A percentile compares a stretch with the other conserved stretches of the same genome.
These are phyloP conservation scores for Drosophila anomalata DNA, from an alignment of 2,888 invertebrate species.

Conservation along the genomic window DNA sequence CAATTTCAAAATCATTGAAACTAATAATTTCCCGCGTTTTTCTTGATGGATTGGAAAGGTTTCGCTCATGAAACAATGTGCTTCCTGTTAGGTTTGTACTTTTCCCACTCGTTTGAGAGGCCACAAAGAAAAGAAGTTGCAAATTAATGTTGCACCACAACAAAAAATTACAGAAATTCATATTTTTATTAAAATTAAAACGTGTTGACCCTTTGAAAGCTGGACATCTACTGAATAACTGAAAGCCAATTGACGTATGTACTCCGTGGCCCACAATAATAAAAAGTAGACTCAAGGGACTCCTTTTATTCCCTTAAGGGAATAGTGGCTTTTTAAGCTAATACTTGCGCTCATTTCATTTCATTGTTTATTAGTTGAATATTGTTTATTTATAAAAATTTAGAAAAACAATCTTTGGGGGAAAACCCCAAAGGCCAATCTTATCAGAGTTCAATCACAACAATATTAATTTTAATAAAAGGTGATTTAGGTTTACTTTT, in stretches of 20 bases:
- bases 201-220: neutral
- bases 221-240: slow-evolving; percentile 6
- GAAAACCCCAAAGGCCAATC: neutral
- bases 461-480: neutral
- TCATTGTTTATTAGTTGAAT: neutral
- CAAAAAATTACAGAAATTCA: neutral
- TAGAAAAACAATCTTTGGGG: neutral
- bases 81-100: neutral
- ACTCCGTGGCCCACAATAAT: neutral
- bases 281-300: neutral
- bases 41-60: neutral
- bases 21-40: neutral
- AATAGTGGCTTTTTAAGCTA: no score
- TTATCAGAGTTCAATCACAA: neutral
- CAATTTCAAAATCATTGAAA: neutral
- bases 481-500: neutral
- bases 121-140: neutral
- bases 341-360: neutral
- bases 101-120: neutral
- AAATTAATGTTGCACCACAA: neutral
- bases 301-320: neutral
- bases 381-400: neutral
- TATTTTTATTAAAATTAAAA: neutral
- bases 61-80: neutral
- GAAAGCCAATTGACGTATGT: neutral